Percentiles rank a stretch among this genome's conserved stretches.
Conservation (phyloP, 2,888 invertebrate genomes). For the Sesamia inferens region DNA sequence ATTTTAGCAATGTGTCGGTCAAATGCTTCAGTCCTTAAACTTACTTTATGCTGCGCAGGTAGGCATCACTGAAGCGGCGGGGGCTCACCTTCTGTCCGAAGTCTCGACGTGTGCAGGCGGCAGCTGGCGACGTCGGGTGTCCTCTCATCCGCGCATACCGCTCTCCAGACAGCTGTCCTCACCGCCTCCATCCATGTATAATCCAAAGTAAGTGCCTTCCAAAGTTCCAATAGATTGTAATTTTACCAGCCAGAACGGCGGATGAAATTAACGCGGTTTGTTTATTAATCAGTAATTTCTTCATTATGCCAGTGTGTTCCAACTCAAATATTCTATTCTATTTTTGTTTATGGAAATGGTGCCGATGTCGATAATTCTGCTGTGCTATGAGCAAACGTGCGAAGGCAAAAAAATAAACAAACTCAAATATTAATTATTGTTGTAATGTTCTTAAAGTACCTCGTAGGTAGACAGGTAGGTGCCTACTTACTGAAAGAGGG, state of each 20-base stretch:
- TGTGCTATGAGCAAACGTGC: too few species aligned
- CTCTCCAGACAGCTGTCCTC: constrained; percentile 84
- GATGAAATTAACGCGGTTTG: neutral
- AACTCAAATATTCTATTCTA: too few species aligned
- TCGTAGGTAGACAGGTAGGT: too few species aligned
- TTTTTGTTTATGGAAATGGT: too few species aligned
- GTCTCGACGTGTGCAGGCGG: constrained; percentile 82
- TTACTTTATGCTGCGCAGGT: constrained; percentile 64
- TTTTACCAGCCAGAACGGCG: neutral
- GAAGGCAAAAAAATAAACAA: too few species aligned
- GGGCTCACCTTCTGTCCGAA: constrained; percentile 83
- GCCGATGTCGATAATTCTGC: too few species aligned
- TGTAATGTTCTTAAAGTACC: too few species aligned
- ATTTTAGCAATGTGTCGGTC: neutral
- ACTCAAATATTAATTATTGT: too few species aligned
- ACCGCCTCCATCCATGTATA: constrained; percentile 79
- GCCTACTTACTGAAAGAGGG: too few species aligned
- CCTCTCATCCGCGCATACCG: constrained; percentile 68
- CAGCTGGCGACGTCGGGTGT: constrained; percentile 80
- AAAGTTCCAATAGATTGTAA: neutral
- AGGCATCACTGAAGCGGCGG: constrained; percentile 82
- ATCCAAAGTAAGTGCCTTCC: constrained; percentile 66
- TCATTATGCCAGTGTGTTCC: too few species aligned
- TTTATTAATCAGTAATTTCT: too few species aligned
- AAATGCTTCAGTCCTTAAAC: neutral